Conservation (phyloP, 1,140 invertebrate species). For the Centruroides vittatus region DNA sequence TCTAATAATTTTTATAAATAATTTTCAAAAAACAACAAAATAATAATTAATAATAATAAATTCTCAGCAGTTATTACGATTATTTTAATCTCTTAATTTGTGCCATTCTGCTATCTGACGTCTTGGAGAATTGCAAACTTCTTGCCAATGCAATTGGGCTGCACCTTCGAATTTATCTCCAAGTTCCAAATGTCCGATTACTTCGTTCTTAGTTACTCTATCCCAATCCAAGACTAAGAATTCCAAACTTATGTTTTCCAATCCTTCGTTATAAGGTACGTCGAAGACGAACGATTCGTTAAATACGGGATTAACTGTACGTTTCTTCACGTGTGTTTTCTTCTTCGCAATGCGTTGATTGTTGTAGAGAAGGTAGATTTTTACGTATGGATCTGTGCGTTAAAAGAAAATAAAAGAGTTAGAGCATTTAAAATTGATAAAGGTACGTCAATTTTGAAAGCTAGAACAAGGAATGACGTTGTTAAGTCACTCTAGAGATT, state of each 20-base stretch:
- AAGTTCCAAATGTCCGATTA: conserved; percentile 84
- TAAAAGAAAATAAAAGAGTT: neutral
- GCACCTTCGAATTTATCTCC: conserved; percentile 57
- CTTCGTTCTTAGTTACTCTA: conserved; percentile 94
- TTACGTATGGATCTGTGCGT: conserved; percentile 59
- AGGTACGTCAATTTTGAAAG: neutral
- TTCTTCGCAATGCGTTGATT: conserved; percentile 96
- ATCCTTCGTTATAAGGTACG: conserved; percentile 49
- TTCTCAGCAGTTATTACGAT: neutral
- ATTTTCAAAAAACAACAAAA: too few relatives aligned
- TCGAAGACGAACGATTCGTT: conserved; percentile 80
- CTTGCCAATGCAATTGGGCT: conserved; percentile 86
- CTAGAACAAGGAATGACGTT: neutral
- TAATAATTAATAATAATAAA: too few relatives aligned
- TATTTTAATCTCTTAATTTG: conserved; percentile 44
- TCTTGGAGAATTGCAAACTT: conserved; percentile 87
- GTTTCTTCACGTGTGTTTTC: conserved; percentile 97
- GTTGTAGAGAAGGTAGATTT: conserved; percentile 92
- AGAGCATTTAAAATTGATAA: neutral
- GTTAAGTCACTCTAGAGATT: neutral
- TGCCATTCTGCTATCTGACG: conserved; percentile 98
- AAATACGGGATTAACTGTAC: conserved; percentile 93
- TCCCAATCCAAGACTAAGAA: conserved; percentile 93
- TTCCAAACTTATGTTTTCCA: conserved; percentile 80
- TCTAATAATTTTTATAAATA: too few relatives aligned